Evolutionary conservation across 1,140 invertebrate genomes (phyloP).

Genomic region (Bombus ignitus): DNA sequence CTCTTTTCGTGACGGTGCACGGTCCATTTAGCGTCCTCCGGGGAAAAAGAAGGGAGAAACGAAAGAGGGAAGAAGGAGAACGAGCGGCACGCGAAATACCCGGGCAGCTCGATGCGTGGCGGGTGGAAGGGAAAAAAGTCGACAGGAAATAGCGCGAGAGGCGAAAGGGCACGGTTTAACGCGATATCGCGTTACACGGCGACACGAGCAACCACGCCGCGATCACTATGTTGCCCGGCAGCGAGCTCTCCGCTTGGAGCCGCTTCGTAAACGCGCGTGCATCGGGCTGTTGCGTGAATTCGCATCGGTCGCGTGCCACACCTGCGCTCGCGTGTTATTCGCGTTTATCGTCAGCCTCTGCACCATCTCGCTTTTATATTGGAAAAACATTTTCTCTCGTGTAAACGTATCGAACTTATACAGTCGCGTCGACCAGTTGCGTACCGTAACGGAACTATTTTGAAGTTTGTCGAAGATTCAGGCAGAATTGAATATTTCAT

Average conservation of each 20-base stretch:
- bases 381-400: slow-evolving; percentile 14
- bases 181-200: slow-evolving; percentile 57
- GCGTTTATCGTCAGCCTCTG: not conserved
- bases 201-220: slow-evolving; percentile 30
- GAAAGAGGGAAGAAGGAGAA: not conserved
- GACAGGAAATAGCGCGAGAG: slow-evolving; percentile 33
- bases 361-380: not conserved
- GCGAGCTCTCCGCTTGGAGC: not conserved
- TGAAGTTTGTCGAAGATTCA: no score
- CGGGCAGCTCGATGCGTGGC: not conserved
- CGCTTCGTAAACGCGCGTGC: slow-evolving; percentile 4
- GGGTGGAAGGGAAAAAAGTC: slow-evolving; percentile 15
- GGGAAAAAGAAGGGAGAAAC: not conserved
- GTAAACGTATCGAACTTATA: not conserved
- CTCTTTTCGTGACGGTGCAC: not conserved
- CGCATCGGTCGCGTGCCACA: slow-evolving; percentile 47
- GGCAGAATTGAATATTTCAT: no score
- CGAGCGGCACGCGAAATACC: slow-evolving; percentile 10
- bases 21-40: slow-evolving; percentile 41
- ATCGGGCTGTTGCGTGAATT: slow-evolving; percentile 39
- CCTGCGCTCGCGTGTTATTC: slow-evolving; percentile 48
- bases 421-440: not conserved
- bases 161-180: slow-evolving; percentile 54
- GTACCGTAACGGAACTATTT: no score
- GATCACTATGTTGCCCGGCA: slow-evolving; percentile 52